Conservation (phyloP, 2,113 vertebrate genomes). For the Corythaixoides concolor region DNA sequence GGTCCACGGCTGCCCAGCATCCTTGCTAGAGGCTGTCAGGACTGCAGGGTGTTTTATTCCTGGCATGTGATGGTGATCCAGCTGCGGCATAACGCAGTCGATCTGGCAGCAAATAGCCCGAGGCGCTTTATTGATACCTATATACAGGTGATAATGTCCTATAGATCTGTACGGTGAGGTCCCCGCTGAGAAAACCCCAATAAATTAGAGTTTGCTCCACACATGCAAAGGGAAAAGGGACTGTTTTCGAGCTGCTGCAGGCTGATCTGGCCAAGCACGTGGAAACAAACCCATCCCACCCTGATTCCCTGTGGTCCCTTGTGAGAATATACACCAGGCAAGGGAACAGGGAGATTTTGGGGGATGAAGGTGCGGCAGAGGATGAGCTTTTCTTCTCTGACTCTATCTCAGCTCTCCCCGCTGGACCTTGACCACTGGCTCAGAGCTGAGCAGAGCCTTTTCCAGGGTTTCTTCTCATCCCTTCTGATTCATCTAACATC, state of each 20-base stretch:
- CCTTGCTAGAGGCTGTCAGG: not conserved
- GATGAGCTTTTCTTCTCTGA: not conserved
- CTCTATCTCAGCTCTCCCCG: not conserved
- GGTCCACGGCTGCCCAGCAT: not conserved
- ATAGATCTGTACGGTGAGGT: rapidly evolving
- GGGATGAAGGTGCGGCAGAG: not conserved
- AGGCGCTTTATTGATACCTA: rapidly evolving
- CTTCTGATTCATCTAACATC: not conserved
- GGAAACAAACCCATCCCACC: not conserved
- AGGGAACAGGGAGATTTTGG: not conserved
- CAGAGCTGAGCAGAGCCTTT: not conserved
- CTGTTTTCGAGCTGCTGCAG: rapidly evolving
- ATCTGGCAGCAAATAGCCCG: not conserved
- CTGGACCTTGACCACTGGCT: not conserved
- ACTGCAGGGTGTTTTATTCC: not conserved
- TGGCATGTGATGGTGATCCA: rapidly evolving
- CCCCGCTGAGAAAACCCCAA: rapidly evolving
- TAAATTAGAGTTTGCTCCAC: not conserved
- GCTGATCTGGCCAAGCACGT: not conserved
- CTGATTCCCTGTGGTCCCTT: rapidly evolving
- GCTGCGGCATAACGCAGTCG: rapidly evolving
- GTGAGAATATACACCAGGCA: not conserved
- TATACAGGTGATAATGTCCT: not conserved
- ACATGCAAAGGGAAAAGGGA: not conserved
- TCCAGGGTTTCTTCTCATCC: not conserved